Evolutionary conservation across 2,113 vertebrate species (phyloP), one percentile per base, ranked within the genome.

Genomic region (Camelus dromedarius): DNA sequence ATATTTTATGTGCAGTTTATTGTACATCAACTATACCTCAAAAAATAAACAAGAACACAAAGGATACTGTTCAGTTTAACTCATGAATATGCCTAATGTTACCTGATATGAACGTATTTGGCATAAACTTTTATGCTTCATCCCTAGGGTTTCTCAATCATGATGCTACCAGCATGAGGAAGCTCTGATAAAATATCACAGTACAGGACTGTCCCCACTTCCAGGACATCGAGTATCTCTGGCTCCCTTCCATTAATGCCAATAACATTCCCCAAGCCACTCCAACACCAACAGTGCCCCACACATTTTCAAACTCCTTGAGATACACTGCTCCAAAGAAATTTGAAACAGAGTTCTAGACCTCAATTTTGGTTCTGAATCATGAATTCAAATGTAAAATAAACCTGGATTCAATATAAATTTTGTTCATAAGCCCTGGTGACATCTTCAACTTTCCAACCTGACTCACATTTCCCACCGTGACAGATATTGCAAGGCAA

Each of bases 381-480:
- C 35, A 79, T 56, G 24, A 91, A 73, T 72, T 77, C n/a, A 77
- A 72, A 91, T 35, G 32, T 56, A 72, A 95, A 86, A 72, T 54
- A 73, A 72, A 24, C 19, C n/a, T 70, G 14, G 54, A 85, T 42
- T 77, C n/a, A 67, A 69, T 18, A 67, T 28, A 67, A 85, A 70
- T 79, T 91, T 30, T 46, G 62, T 80, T 80, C 28, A 54, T 54
- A 86, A 95, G 35, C 30, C 20, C 81, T 72, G 24, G n/a, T 64
- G 12, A 82, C 64, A 79, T 60, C 79, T 77, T 89, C 46, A 54
- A 77, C 30, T 93, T 96, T 67, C 48, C 93, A 60, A 93, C 22
- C 19, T n/a, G 28, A 86, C 28, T 76, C 20, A 62, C 4, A 0
- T 70, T 62, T 82, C 28, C 52, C 56, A 62, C 42, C n/a, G 46